These are phyloP conservation scores for Neodon shergylaensis DNA, from an alignment of 2,113 vertebrate genomes.

Conservation along the genomic window DNA sequence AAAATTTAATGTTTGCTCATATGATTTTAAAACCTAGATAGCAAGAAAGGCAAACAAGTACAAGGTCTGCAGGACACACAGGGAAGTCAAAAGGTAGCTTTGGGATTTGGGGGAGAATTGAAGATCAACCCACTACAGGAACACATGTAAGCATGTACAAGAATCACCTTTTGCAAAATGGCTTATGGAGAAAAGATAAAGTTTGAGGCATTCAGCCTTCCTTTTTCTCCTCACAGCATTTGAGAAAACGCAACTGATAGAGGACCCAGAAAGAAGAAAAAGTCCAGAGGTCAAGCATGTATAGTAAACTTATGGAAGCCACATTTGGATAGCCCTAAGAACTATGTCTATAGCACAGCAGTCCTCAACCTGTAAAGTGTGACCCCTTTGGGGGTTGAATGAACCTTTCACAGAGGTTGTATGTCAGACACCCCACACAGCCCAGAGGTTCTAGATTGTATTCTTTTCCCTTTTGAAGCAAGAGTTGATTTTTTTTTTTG, in stretches of 20 bases:
- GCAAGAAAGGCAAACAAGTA: background rate
- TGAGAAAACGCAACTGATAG: background rate
- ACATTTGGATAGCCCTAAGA: background rate
- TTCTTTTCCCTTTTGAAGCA: background rate
- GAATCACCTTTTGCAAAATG: background rate
- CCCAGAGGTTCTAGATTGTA: background rate
- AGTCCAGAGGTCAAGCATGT: background rate
- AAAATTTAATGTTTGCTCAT: background rate
- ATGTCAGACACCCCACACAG: background rate
- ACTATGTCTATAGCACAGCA: background rate
- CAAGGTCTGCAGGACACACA: background rate
- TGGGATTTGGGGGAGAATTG: background rate
- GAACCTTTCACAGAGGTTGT: background rate
- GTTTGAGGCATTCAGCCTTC: background rate
- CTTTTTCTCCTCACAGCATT: constrained; percentile 9
- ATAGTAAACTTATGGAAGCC: background rate
- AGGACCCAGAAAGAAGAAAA: background rate
- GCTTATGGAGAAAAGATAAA: background rate
- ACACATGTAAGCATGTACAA: no score
- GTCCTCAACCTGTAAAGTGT: background rate
- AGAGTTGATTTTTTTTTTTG: background rate
- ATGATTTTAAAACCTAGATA: background rate
- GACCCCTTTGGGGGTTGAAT: background rate
- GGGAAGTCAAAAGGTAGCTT: background rate
- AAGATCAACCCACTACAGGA: background rate